phyloP scores from a whole-genome alignment of 2,797 vertebrate species.

The Malacoctenus gilli region DNA sequence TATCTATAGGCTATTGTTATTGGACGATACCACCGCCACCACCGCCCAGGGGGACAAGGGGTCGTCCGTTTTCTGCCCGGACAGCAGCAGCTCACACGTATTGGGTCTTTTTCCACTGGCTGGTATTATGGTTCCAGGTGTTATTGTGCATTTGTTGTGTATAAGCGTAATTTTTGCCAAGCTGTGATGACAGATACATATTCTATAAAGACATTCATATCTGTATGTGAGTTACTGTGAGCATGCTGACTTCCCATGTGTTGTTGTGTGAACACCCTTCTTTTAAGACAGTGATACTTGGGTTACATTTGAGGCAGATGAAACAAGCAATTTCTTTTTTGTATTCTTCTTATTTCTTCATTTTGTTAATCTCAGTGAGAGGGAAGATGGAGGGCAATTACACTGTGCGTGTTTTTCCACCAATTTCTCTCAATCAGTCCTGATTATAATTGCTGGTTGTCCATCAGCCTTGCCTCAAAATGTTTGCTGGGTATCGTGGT shows the following conservation, averaged over 20 bases:
- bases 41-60: slow-evolving; percentile 26
- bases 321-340: slow-evolving; percentile 41
- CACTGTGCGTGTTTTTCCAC: slow-evolving; percentile 28
- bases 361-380: slow-evolving; percentile 41
- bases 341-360: slow-evolving; percentile 25
- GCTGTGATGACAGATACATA: slow-evolving; percentile 77
- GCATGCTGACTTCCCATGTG: slow-evolving; percentile 79
- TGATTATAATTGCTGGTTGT: slow-evolving; percentile 41
- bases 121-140: slow-evolving; percentile 78
- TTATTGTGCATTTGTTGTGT: slow-evolving; percentile 84
- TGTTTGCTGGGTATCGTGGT: slow-evolving; percentile 61
- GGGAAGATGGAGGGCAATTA: slow-evolving; percentile 22
- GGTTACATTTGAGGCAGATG: slow-evolving; percentile 67
- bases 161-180: slow-evolving; percentile 81
- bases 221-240: slow-evolving; percentile 79
- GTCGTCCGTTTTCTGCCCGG: slow-evolving; percentile 39
- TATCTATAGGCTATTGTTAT: slow-evolving; percentile 68
- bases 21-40: slow-evolving; percentile 44
- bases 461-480: slow-evolving; percentile 69
- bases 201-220: slow-evolving; percentile 79
- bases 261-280: slow-evolving; percentile 72
- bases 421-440: slow-evolving; percentile 30
- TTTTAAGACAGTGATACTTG: slow-evolving; percentile 65
- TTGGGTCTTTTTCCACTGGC: slow-evolving; percentile 63
- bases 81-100: slow-evolving; percentile 38